Evolutionary conservation across 2,113 vertebrate species (phyloP), one percentile per base, ranked within the genome.

Genomic region (Rhadina sibilatrix): DNA sequence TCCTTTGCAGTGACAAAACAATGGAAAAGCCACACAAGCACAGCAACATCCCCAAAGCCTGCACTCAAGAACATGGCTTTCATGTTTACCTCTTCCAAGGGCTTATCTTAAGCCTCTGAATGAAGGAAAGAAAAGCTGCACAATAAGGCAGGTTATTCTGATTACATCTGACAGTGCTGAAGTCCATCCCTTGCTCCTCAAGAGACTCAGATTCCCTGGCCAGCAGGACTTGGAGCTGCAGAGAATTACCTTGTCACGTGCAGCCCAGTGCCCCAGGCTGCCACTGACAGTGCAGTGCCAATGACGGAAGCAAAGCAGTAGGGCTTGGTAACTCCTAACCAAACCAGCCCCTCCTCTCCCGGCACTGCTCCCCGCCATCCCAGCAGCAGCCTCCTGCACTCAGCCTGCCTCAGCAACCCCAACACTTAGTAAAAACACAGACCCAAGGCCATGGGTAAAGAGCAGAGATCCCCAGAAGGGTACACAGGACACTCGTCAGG

Each of bases 111-210:
- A 52, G 79, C 57, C 50, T 68, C 63, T 81, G 40, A 87, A 64
- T 10, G 56, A 84, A 66, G 38, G 49, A 35, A 78, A 90, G 28
- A 69, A 96, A 93, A 85, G 53, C 40, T 13, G 33, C 69, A 28
- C 3, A 27, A 93, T 97, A 91, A 87, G 60, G 50, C 70, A 80
- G 47, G 60, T 94, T 75, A 77, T 77, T 83, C 78, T 98, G 97
- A 98, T 97, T 96, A 92, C 94, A 96, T 96, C 38, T 98, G 98
- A 98, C 98, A 98, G 93, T 94, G 81, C 83, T 95, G 96, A 98
- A 98, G 97, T 63, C 87, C 91, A 94, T 77, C 90, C 76, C 75
- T 93, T 83, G 83, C 89, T 95, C 57, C 87, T 97, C 96, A 89
- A 93, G 87, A 94, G 93, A 86, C 56, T 95, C 83, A 87, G 93